Conservation (phyloP, 2,113 vertebrate species). For the Girardinichthys multiradiatus region DNA sequence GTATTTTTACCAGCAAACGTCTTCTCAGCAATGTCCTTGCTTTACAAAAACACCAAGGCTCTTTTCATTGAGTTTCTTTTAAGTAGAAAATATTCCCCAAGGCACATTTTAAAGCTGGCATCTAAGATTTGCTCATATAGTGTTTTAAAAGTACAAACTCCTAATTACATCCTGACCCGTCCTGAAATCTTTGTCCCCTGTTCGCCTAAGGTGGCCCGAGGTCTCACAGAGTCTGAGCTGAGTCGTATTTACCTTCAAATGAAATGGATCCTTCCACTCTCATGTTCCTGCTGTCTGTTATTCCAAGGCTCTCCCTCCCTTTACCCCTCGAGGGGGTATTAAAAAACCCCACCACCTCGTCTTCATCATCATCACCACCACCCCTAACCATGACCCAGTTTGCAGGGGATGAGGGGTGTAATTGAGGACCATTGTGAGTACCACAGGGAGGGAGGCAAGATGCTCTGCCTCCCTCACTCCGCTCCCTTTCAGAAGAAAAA, state of each 20-base stretch:
- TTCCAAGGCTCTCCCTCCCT: constrained; percentile 33
- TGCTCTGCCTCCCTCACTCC: constrained; percentile 63
- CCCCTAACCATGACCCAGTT: constrained; percentile 79
- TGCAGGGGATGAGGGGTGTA: constrained; percentile 68
- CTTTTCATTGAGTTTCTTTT: background rate
- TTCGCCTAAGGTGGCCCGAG: constrained; percentile 8
- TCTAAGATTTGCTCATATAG: background rate
- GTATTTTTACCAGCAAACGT: background rate
- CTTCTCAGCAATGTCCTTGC: background rate
- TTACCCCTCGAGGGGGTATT: constrained; percentile 49
- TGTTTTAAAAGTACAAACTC: constrained; percentile 15
- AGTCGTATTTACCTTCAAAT: constrained; percentile 30
- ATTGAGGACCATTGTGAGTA: constrained; percentile 72
- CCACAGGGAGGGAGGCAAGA: constrained; percentile 67
- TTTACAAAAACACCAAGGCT: background rate
- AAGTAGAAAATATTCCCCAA: background rate
- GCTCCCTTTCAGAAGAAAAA: constrained; percentile 56
- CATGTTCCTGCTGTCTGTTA: constrained; percentile 42
- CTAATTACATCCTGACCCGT: constrained; percentile 5
- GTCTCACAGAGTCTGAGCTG: too few species aligned
- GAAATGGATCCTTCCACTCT: constrained; percentile 18
- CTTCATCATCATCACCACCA: constrained; percentile 52
- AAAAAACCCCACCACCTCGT: constrained; percentile 41
- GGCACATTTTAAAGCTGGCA: background rate
- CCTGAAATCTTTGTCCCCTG: constrained; percentile 7